phyloP scores from a whole-genome alignment of 2,113 vertebrate species.

The Toxotes chatareus region DNA sequence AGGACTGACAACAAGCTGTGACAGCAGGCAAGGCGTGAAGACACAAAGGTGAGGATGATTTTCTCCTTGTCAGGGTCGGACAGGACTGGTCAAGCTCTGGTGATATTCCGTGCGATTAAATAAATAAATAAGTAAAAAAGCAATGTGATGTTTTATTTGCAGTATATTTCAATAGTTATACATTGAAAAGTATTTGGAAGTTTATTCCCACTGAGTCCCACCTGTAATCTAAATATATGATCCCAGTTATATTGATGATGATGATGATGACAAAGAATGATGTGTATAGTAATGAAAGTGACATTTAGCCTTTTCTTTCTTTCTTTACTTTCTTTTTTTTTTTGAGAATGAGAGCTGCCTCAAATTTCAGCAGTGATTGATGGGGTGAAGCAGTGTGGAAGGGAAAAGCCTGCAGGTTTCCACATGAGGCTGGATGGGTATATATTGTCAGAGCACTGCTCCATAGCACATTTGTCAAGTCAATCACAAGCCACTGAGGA shows the following conservation, averaged over 20 bases:
- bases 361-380: constrained; percentile 52
- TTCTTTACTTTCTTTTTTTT: background rate
- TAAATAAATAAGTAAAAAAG: background rate
- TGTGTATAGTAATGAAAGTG: background rate
- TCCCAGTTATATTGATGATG: constrained; percentile 10
- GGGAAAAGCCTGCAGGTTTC: constrained; percentile 50
- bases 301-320: constrained; percentile 29
- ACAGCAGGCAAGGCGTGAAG: constrained; percentile 32
- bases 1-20: constrained; percentile 44
- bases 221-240: constrained; percentile 10
- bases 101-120: background rate
- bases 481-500: constrained; percentile 55
- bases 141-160: background rate
- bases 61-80: constrained; percentile 28
- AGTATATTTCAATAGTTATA: background rate
- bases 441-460: constrained; percentile 51
- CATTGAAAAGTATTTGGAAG: background rate
- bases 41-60: constrained; percentile 35
- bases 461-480: constrained; percentile 71
- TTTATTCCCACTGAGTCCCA: background rate
- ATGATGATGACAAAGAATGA: constrained; percentile 36
- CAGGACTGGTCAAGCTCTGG: background rate
- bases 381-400: constrained; percentile 18
- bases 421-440: constrained; percentile 54
- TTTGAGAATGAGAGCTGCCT: constrained; percentile 33